A percentile compares a stretch with the other conserved stretches of the same genome.
These are phyloP conservation scores for Acinonyx jubatus DNA, from an alignment of 2,113 vertebrate genomes.

Conservation along the genomic window DNA sequence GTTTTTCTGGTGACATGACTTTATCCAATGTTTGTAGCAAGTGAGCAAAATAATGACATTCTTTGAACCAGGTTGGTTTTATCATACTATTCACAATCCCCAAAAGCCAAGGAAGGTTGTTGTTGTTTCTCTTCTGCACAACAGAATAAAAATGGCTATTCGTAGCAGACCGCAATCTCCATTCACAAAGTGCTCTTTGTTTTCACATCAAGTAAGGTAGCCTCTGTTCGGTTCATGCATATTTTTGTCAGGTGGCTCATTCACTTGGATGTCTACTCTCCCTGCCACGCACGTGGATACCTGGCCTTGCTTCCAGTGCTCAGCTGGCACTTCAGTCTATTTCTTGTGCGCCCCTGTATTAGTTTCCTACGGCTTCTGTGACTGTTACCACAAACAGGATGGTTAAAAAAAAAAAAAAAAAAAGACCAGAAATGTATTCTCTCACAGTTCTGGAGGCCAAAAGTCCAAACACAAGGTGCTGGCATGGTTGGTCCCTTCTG, in stretches of 20 bases:
- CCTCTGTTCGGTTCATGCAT: not conserved
- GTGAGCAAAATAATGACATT: not conserved
- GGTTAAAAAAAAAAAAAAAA: not conserved
- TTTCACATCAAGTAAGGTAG: not conserved
- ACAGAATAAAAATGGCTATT: not conserved
- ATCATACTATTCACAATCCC: not conserved
- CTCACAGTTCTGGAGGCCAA: not conserved
- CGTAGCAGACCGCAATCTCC: not conserved
- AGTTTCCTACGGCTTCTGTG: not conserved
- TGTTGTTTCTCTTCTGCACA: not conserved
- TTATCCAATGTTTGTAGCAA: not conserved
- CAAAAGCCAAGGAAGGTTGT: not conserved
- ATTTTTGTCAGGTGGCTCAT: not conserved
- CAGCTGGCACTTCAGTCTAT: accelerated
- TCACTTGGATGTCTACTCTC: too few relatives aligned
- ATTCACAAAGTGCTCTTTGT: not conserved
- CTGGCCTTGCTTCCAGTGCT: not conserved
- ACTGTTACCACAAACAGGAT: not conserved
- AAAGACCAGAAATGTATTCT: too few relatives aligned
- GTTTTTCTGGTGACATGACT: not conserved
- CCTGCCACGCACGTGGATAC: accelerated
- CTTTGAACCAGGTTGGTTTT: not conserved
- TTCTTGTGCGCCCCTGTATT: not conserved
- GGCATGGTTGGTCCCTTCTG: accelerated
- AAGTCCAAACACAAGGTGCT: not conserved